These are phyloP conservation scores for Blomia tropicalis DNA, from an alignment of 2,888 invertebrate species.

Conservation along the genomic window DNA sequence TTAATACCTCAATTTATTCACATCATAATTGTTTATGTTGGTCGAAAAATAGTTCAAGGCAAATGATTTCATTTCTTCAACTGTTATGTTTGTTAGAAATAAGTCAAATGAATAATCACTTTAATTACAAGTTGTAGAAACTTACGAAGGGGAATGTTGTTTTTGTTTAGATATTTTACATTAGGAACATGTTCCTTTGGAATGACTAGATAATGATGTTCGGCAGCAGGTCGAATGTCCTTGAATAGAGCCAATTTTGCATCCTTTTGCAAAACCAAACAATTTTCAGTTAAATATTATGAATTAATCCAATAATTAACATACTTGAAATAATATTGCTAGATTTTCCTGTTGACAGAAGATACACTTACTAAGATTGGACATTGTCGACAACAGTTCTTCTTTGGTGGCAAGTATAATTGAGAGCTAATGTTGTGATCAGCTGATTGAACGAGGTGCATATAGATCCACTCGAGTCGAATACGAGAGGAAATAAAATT, in stretches of 20 bases:
- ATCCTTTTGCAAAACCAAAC: no score
- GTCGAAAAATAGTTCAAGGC: constrained; percentile 42
- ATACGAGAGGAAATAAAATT: no score
- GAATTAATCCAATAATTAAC: background rate
- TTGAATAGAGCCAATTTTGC: constrained; percentile 59
- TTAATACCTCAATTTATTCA: constrained; percentile 33
- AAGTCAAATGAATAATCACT: background rate
- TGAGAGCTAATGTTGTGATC: no score
- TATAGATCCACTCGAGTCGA: no score
- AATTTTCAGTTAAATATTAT: background rate
- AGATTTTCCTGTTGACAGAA: constrained; percentile 1
- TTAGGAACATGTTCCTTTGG: constrained; percentile 60
- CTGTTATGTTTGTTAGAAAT: no score
- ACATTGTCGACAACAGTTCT: no score
- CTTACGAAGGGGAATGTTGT: constrained; percentile 39
- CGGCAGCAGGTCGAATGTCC: constrained; percentile 64
- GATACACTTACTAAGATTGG: constrained; percentile 1
- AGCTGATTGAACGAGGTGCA: no score
- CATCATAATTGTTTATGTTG: constrained; percentile 36
- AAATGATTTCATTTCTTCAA: constrained; percentile 49
- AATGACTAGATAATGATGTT: constrained; percentile 59
- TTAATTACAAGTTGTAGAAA: background rate
- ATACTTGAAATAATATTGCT: background rate
- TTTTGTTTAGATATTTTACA: constrained; percentile 48
- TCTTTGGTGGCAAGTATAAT: no score